Conservation (phyloP, 1,140 invertebrate genomes). For the Lordiphosa collinella region DNA sequence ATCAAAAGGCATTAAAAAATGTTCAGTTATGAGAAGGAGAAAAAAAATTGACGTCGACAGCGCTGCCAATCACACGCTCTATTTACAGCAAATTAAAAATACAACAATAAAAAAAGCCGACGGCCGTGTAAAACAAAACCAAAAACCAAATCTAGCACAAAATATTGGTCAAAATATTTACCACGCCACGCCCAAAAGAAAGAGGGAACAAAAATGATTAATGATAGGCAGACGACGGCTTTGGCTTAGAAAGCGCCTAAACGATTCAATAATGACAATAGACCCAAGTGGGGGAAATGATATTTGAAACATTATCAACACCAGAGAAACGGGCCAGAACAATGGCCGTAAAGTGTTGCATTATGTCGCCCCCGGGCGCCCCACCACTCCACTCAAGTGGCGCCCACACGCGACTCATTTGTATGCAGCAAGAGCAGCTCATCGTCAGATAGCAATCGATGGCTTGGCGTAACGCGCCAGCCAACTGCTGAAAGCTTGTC, state of each 20-base stretch:
- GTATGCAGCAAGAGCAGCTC: constrained; percentile 42
- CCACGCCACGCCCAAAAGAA: constrained; percentile 36
- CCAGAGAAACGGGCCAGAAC: constrained; percentile 3
- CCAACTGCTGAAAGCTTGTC: constrained; percentile 64
- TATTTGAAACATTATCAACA: constrained; percentile 51
- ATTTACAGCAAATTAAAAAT: constrained; percentile 71
- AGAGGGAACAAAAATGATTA: constrained; percentile 44
- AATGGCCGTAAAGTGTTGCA: constrained; percentile 22
- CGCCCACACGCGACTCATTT: constrained; percentile 67
- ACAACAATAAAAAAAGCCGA: constrained; percentile 46
- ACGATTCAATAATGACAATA: constrained; percentile 40
- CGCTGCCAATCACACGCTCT: constrained; percentile 71
- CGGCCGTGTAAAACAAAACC: constrained; percentile 47
- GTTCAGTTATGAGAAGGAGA: constrained; percentile 17
- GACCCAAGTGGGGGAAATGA: constrained; percentile 24
- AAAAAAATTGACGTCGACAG: constrained; percentile 13
- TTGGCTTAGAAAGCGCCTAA: constrained; percentile 50
- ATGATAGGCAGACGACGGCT: constrained; percentile 33
- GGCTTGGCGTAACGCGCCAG: constrained; percentile 60
- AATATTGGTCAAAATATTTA: constrained; percentile 77
- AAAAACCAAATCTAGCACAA: constrained; percentile 35
- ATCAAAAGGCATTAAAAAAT: constrained; percentile 63
- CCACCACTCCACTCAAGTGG: constrained; percentile 33
- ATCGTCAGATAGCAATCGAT: constrained; percentile 56
- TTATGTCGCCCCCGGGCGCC: constrained; percentile 17